Evolutionary conservation across 92 coral and sea anemone species (phyloP).

Genomic region (Micromussa lordhowensis): DNA sequence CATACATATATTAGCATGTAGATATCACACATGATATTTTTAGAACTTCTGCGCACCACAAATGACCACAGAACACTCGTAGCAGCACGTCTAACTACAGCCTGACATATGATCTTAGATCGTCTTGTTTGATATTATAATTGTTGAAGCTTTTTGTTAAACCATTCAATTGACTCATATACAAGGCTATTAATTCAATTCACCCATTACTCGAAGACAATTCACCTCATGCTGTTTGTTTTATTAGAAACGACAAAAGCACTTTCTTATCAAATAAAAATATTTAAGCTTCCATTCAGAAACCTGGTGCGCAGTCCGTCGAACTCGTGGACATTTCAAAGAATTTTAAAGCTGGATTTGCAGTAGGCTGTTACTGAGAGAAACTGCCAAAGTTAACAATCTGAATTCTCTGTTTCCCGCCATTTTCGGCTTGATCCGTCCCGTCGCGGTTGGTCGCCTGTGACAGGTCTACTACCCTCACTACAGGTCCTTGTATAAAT

Average conservation of each 20-base stretch:
- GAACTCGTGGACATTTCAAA: background rate
- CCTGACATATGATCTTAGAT: too few relatives aligned
- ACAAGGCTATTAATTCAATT: background rate
- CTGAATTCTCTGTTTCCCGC: background rate
- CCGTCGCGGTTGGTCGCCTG: conserved; percentile 31
- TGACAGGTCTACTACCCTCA: conserved; percentile 34
- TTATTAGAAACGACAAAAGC: background rate
- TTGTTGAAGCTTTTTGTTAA: background rate
- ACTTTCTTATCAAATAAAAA: background rate
- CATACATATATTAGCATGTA: too few relatives aligned
- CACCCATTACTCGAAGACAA: background rate
- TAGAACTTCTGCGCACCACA: too few relatives aligned
- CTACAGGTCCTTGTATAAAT: conserved; percentile 52
- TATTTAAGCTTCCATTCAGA: background rate
- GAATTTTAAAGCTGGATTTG: background rate
- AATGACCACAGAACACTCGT: too few relatives aligned
- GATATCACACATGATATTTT: too few relatives aligned
- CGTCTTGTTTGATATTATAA: background rate
- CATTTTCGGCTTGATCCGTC: background rate
- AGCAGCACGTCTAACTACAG: too few relatives aligned
- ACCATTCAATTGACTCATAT: background rate
- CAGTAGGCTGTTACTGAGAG: background rate
- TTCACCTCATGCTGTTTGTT: background rate
- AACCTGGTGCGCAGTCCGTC: background rate
- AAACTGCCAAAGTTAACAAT: background rate